Base-by-base conservation (phyloP, 1,140 invertebrate species). In the Meloidogyne floridensis region DNA sequence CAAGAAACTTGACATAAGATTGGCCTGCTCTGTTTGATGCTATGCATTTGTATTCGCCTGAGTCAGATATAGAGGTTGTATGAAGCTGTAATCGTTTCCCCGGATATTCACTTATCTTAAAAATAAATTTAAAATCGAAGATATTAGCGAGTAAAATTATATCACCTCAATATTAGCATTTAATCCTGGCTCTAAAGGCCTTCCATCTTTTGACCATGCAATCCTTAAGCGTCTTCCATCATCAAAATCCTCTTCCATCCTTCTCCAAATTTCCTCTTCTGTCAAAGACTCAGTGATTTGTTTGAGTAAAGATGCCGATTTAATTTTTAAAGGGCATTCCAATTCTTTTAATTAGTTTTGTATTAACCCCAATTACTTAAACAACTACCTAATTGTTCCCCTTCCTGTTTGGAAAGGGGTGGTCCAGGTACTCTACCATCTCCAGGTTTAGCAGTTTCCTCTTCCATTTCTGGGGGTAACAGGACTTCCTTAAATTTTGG, bases 11-110 rank as follows among this genome's bases (percentile, higher is more conserved):
- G 43, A 80, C 79, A 8, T 81, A 75, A n/a, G 85, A 72, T 81
- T 89, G 88, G 11, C 88, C 88, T 9, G 88, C 88, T 11, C 87
- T 80, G 75, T 89, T 89, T 42, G 84, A 75, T 0, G 89, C 88
- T 8, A 89, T 80, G 70, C 87, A 89, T 32, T 85, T 82, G 80
- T 85, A 90, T 47, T 86, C 71, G 73, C 88, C 88, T 20, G 87
- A 86, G 65, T 89, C 86, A 1, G 77, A 72, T 11, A 88, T 20
- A 9, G 72, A 56, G 7, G 81, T 70, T 43, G 56, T 18, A n/a
- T 56, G 13, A 11, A 90, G 56, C 20, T 81, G 77, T 1, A 89
- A 81, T 10, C 84, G 84, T 47, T 82, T 74, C 10, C 88, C 87
- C 13, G 77, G 65, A 72, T 72, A 11, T 53, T 90, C 86, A 11